Base-by-base conservation (phyloP, 2,113 vertebrate species). In the Cettia cetti region DNA sequence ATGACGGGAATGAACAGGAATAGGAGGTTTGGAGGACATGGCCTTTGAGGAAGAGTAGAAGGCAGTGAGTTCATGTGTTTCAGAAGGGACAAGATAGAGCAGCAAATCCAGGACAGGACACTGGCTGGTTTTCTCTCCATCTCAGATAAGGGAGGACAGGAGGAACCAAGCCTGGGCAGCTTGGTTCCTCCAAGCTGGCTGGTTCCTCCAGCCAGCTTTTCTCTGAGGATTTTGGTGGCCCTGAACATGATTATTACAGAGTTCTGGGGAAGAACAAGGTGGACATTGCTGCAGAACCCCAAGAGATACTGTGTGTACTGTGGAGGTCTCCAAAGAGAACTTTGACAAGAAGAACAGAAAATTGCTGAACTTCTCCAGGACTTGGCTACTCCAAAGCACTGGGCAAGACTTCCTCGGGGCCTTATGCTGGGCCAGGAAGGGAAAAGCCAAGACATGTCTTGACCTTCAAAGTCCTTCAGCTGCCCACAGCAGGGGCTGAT, bases 1-100 rank as follows among this genome's bases (percentile, higher is more conserved):
- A 22, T 1, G n/a, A 59, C 61, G 6, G 31, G n/a, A 74, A 81
- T 8, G 11, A 33, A 28, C 6, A 49, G 50, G 45, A 81, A 15
- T 1, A 31, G 54, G 37, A 10, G 13, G 47, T 27, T 70, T 74
- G 47, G 54, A 81, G 63, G 37, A 22, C 0, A 0, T 26, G 39
- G 33, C 33, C 52, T 54, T 59, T 33, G 49, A 68, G 21, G 61
- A 68, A 39, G 33, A 60, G 64, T 11, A 42, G 64, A 45, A 66
- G 49, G 11, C 66, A n/a, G 12, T 4, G 61, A 82, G 56, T 52
- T 30, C 57, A 7, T 8, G 16, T 20, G 9, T 44, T 71, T 33
- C 53, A 71, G 70, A 70, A 82, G 11, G 49, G 39, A 68, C 40
- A 27, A 37, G 56, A 8, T 6, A 16, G 7, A 56, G 52, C 72